Percentiles rank a stretch among this genome's conserved stretches.
These are phyloP conservation scores for Lates calcarifer DNA, from an alignment of 2,113 vertebrate species.

Conservation along the genomic window DNA sequence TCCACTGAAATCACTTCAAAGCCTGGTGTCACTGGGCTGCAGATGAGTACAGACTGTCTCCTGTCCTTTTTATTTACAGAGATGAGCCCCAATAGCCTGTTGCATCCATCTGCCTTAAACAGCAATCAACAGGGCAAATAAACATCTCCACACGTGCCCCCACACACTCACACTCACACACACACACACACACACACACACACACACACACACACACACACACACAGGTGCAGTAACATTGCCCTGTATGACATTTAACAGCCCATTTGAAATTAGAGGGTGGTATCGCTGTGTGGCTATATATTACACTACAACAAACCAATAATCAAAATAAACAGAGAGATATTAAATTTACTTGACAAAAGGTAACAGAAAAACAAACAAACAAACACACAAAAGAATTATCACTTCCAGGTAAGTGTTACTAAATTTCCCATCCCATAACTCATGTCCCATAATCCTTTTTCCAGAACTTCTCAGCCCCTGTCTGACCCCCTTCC, in stretches of 20 bases:
- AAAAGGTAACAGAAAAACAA: not conserved
- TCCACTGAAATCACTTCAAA: slow-evolving; percentile 86
- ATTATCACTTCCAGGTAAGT: slow-evolving; percentile 6
- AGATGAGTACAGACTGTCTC: slow-evolving; percentile 81
- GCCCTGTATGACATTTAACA: slow-evolving; percentile 13
- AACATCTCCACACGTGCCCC: slow-evolving; percentile 53
- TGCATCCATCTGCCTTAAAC: slow-evolving; percentile 55
- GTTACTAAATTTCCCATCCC: slow-evolving; percentile 16
- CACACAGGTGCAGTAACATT: slow-evolving; percentile 5
- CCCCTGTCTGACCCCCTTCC: slow-evolving; percentile 36
- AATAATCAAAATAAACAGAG: slow-evolving; percentile 16
- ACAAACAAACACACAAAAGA: no score
- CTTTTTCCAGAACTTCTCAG: slow-evolving; percentile 23
- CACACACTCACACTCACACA: not conserved
- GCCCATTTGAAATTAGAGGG: slow-evolving; percentile 30
- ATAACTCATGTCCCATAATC: slow-evolving; percentile 5
- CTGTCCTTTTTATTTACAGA: slow-evolving; percentile 84
- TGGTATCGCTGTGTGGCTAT: slow-evolving; percentile 5
- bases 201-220: slow-evolving; percentile 1
- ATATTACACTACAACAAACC: not conserved
- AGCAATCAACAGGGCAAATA: slow-evolving; percentile 69
- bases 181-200: not conserved
- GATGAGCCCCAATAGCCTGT: slow-evolving; percentile 72
- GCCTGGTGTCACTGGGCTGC: slow-evolving; percentile 81
- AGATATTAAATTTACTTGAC: not conserved